Evolutionary conservation across 1,140 invertebrate species (phyloP).

Genomic region (Trypoxylus dichotomus): DNA sequence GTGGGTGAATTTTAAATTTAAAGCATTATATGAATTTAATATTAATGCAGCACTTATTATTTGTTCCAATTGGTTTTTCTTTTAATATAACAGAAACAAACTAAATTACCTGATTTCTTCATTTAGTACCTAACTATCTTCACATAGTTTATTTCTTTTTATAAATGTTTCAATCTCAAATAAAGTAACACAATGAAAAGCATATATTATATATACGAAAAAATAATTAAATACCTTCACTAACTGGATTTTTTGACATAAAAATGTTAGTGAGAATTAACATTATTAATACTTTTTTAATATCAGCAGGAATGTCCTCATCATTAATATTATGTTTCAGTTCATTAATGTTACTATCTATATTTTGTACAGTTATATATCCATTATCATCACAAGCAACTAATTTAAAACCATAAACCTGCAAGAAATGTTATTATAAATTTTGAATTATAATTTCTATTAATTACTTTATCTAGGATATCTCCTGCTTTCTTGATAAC

Average conservation of each 20-base stretch:
- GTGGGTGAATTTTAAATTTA: too few species aligned
- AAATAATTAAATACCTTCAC: constrained; percentile 39
- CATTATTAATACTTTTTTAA: constrained; percentile 41
- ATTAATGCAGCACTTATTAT: too few species aligned
- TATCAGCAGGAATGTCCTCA: constrained; percentile 33
- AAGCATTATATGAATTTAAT: too few species aligned
- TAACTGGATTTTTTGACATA: constrained; percentile 41
- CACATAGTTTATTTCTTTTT: too few species aligned
- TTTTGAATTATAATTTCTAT: not conserved
- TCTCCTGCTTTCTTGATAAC: constrained; percentile 35
- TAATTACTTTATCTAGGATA: constrained; percentile 40
- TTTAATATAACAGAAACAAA: too few species aligned
- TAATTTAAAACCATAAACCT: constrained; percentile 46
- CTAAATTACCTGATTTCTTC: too few species aligned
- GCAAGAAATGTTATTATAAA: constrained; percentile 27
- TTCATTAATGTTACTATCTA: constrained; percentile 39
- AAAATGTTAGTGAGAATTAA: constrained; percentile 44
- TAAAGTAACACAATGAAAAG: too few species aligned
- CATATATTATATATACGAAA: too few species aligned
- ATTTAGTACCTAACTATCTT: too few species aligned
- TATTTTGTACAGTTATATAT: constrained; percentile 38
- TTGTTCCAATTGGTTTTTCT: too few species aligned
- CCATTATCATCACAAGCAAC: constrained; percentile 38
- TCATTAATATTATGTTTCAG: constrained; percentile 35
- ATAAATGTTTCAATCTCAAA: too few species aligned